Base-by-base conservation (phyloP, 2,113 vertebrate genomes). In the Clinocottus analis region DNA sequence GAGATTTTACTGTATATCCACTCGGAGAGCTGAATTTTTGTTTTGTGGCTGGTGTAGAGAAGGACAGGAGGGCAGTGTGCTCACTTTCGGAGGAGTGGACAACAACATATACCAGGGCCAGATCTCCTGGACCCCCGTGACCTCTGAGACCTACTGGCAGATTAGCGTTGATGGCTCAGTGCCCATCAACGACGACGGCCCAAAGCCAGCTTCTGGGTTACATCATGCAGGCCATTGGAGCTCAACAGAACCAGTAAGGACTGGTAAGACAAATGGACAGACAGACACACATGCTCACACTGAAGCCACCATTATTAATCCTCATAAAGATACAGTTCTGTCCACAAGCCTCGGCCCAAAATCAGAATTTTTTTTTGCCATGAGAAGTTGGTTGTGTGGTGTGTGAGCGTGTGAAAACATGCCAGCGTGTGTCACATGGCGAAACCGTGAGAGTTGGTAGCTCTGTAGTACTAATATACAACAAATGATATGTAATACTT, bases 181-280 rank as follows among this genome's bases (percentile, higher is more conserved):
- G 2, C n/a, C 37, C 65, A 67, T 75, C 8, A 68, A 33, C 68
- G 37, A 87, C 94, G 58, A 89, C 92, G 25, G 92, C 77, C 17
- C 93, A 92, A 55, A 35, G 71, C 19, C 39, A 85, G 25, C 0
- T 81, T 80, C 43, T 94, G 49, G 65, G 64, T 43, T 0, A 14
- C 23, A 83, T 92, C 72, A 91, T 94, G 88, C 69, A 93, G 71
- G 29, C 41, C 37, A 91, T 94, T 80, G 93, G 93, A 47, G 94
- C 90, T 60, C 83, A 94, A 33, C 17, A 74, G 61, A 70, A 53
- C 75, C 58, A 91, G 49, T 63, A 94, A 33, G 93, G 92, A 68
- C 9, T 77, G 89, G 91, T 94, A 89, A 61, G 79, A 31, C 55
- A 43, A 41, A 37, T n/a, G 3, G 56, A 72, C 41, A 64, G 5